phyloP scores from a whole-genome alignment of 2,888 invertebrate species.

The Latheticus oryzae region DNA sequence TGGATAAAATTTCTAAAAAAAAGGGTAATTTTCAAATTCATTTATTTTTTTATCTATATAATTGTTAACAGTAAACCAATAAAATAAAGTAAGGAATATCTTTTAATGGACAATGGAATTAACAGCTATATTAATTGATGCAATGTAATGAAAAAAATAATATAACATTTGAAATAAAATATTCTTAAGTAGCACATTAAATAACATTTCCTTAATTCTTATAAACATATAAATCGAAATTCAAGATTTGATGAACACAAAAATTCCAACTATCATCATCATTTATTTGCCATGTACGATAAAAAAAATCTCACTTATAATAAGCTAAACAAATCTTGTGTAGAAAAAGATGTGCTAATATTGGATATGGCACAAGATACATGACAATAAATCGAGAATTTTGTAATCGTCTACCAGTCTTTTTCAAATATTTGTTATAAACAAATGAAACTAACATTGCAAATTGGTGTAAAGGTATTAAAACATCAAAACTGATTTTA shows the following conservation, averaged over 20 bases:
- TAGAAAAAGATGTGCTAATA: slow-evolving; percentile 30
- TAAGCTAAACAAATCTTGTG: no score
- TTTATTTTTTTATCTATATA: slow-evolving; percentile 54
- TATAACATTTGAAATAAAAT: slow-evolving; percentile 53
- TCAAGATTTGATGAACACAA: slow-evolving; percentile 41
- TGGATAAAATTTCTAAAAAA: slow-evolving; percentile 5
- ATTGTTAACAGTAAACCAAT: slow-evolving; percentile 57
- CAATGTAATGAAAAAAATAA: slow-evolving; percentile 51
- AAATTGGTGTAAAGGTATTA: slow-evolving; percentile 54
- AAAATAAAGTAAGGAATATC: slow-evolving; percentile 53
- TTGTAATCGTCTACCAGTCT: slow-evolving; percentile 53
- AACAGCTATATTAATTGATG: slow-evolving; percentile 56
- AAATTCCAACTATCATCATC: slow-evolving; percentile 24
- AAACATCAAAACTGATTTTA: slow-evolving; percentile 53
- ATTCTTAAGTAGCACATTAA: slow-evolving; percentile 57
- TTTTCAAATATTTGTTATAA: slow-evolving; percentile 49
- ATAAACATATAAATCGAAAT: slow-evolving; percentile 34
- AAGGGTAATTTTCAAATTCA: slow-evolving; percentile 18
- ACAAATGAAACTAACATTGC: slow-evolving; percentile 50
- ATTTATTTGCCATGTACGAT: slow-evolving; percentile 39
- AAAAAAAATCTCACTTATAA: slow-evolving; percentile 24
- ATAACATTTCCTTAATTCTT: slow-evolving; percentile 51
- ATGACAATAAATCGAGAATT: slow-evolving; percentile 40
- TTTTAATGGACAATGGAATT: slow-evolving; percentile 47
- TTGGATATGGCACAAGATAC: slow-evolving; percentile 37